Conservation (phyloP, 2,797 vertebrate genomes). For the Brachymystax lenok region DNA sequence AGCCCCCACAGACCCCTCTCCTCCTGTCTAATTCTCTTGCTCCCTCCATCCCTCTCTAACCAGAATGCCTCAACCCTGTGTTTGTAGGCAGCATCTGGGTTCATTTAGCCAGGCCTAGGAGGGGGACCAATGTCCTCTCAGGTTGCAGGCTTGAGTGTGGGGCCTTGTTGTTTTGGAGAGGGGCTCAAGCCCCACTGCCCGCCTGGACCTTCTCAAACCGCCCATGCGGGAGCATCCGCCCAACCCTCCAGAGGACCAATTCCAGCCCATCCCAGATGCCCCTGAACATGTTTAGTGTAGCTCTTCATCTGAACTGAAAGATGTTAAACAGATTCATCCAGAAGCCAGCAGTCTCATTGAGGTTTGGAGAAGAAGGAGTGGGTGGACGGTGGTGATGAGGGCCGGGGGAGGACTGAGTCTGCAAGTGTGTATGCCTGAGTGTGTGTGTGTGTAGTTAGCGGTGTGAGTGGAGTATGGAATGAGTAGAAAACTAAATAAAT, state of each 20-base stretch:
- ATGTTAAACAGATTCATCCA: slow-evolving; percentile 92
- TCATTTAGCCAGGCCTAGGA: slow-evolving; percentile 78
- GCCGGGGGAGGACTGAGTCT: slow-evolving; percentile 31
- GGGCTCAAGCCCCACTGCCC: slow-evolving; percentile 69
- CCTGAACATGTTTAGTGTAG: slow-evolving; percentile 87
- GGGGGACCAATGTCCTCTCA: slow-evolving; percentile 80
- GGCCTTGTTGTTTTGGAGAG: slow-evolving; percentile 78
- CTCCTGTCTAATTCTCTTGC: background rate
- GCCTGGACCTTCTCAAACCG: slow-evolving; percentile 90
- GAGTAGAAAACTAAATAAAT: slow-evolving; percentile 67
- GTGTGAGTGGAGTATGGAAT: too few species aligned
- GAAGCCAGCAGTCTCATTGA: slow-evolving; percentile 75
- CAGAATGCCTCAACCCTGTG: slow-evolving; percentile 70
- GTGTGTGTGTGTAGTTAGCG: slow-evolving; percentile 14
- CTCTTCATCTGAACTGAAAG: slow-evolving; percentile 93
- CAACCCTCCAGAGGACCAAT: slow-evolving; percentile 42
- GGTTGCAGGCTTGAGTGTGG: slow-evolving; percentile 90
- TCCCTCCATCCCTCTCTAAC: slow-evolving; percentile 21
- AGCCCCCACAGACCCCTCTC: slow-evolving; percentile 39
- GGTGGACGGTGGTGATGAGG: slow-evolving; percentile 3
- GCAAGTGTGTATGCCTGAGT: slow-evolving; percentile 16
- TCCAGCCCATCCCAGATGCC: slow-evolving; percentile 85
- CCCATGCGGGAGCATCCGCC: slow-evolving; percentile 75
- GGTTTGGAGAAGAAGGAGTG: slow-evolving; percentile 57
- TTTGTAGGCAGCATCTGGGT: slow-evolving; percentile 92